These are phyloP conservation scores for Sapajus apella DNA, from an alignment of 2,113 vertebrate species.

Conservation along the genomic window DNA sequence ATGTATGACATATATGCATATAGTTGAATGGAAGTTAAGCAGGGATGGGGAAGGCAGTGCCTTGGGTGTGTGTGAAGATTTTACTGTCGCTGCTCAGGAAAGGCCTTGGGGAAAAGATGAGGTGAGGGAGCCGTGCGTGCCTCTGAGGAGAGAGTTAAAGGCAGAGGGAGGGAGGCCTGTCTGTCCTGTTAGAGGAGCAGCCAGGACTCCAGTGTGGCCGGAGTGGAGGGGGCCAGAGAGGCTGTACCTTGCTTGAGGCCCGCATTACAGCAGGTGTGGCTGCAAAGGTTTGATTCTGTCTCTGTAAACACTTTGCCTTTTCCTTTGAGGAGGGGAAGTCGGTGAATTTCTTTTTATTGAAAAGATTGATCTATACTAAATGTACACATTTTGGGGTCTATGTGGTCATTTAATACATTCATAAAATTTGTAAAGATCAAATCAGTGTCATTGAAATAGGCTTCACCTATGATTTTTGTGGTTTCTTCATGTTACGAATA, in stretches of 20 bases:
- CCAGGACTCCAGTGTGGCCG: rapidly evolving
- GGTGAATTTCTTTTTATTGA: no score
- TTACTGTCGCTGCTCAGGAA: rapidly evolving
- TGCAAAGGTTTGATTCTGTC: not conserved
- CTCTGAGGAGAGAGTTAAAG: rapidly evolving
- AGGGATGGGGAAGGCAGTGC: not conserved
- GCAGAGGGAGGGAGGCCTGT: rapidly evolving
- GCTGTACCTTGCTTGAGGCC: rapidly evolving
- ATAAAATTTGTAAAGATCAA: not conserved
- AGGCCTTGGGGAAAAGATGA: not conserved
- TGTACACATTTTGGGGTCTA: not conserved
- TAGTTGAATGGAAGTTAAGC: rapidly evolving
- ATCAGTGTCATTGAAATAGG: not conserved
- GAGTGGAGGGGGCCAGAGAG: rapidly evolving
- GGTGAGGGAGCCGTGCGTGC: rapidly evolving
- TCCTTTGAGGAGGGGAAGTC: not conserved
- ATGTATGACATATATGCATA: not conserved
- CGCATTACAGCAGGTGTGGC: not conserved
- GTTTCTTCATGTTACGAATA: not conserved
- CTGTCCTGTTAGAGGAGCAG: not conserved
- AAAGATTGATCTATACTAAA: not conserved
- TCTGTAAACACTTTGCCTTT: not conserved
- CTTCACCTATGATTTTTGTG: not conserved
- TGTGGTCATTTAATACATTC: not conserved
- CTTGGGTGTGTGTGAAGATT: no score